Evolutionary conservation across 2,113 vertebrate species (phyloP).

Genomic region (Eretmochelys imbricata): DNA sequence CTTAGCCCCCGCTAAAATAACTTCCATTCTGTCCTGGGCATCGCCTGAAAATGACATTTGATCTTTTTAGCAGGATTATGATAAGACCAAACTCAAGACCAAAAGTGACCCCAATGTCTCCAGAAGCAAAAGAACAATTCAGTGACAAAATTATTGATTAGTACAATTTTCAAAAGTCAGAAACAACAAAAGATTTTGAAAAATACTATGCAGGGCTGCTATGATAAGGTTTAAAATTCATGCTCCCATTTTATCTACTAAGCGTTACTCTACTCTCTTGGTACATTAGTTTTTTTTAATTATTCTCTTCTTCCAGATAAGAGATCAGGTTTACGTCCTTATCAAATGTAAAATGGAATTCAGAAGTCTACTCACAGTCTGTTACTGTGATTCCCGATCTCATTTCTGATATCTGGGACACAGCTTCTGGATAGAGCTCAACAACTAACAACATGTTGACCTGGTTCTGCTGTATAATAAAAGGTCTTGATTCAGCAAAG

Average conservation of each 20-base stretch:
- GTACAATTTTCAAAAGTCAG: not conserved
- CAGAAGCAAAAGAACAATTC: not conserved
- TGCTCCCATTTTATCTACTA: not conserved
- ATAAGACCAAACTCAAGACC: not conserved
- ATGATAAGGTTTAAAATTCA: not conserved
- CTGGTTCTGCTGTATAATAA: not conserved
- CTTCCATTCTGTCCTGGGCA: not conserved
- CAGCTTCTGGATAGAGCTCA: not conserved
- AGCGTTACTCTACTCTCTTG: not conserved
- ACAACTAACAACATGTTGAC: not conserved
- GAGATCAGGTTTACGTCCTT: not conserved
- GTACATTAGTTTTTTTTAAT: not conserved
- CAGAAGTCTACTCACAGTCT: not conserved
- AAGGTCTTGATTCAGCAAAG: conserved; percentile 13
- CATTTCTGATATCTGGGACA: not conserved
- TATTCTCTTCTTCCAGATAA: not conserved
- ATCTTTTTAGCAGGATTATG: not conserved
- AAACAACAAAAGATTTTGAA: not conserved
- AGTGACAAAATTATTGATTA: not conserved
- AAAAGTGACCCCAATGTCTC: not conserved
- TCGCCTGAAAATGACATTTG: not conserved
- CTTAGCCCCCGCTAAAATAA: not conserved
- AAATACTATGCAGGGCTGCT: not conserved
- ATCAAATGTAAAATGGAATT: not conserved
- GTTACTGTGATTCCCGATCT: not conserved